Conservation (phyloP, 92 coral and sea anemone species). For the Zoanthus sansibaricus region DNA sequence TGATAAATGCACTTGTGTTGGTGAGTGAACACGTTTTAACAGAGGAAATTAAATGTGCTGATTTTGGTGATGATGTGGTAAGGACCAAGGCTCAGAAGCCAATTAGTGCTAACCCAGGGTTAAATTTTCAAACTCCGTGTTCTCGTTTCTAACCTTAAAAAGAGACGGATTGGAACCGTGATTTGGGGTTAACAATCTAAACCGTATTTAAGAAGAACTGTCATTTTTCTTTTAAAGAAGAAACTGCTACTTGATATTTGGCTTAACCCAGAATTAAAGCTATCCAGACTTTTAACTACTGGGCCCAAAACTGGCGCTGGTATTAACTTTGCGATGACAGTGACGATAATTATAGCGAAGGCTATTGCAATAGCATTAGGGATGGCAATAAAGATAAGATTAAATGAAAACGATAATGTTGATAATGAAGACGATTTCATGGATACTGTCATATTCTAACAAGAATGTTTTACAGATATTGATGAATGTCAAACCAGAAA, state of each 20-base stretch:
- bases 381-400: background rate
- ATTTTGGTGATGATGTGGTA: background rate
- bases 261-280: too few relatives aligned
- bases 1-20: constrained; percentile 90
- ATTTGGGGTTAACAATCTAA: too few relatives aligned
- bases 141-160: too few relatives aligned
- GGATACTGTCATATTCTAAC: background rate
- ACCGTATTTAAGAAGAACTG: too few relatives aligned
- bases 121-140: too few relatives aligned
- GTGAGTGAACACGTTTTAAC: constrained; percentile 51
- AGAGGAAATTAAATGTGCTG: background rate
- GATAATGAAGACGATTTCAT: background rate
- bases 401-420: background rate
- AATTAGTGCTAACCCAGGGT: too few relatives aligned
- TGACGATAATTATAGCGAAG: background rate
- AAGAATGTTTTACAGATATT: constrained; percentile 55
- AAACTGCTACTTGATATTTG: too few relatives aligned
- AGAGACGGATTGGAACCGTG: too few relatives aligned
- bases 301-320: too few relatives aligned
- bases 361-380: background rate
- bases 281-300: too few relatives aligned
- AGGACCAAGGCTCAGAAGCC: too few relatives aligned
- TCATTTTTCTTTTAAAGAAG: too few relatives aligned
- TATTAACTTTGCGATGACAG: background rate
- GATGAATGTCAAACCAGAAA: constrained; percentile 84